These are phyloP conservation scores for Dinoponera quadriceps DNA, from an alignment of 1,140 invertebrate genomes.

Conservation along the genomic window DNA sequence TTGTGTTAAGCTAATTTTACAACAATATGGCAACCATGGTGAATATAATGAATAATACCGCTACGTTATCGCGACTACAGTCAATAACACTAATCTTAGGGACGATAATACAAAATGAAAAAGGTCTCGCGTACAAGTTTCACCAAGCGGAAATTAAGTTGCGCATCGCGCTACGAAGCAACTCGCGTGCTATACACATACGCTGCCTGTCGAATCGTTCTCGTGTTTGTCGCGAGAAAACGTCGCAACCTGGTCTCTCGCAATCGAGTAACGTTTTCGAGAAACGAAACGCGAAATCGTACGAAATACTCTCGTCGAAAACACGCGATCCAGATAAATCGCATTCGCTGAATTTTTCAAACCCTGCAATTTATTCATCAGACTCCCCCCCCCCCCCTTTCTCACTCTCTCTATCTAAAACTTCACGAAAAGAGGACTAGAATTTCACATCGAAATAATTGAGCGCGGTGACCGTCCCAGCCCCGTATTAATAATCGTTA, in stretches of 20 bases:
- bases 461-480: no score
- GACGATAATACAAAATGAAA: constrained; percentile 54
- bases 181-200: constrained; percentile 11
- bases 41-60: constrained; percentile 67
- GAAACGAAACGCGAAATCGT: neutral
- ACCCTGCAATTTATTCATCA: no score
- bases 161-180: neutral
- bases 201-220: neutral
- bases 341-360: no score
- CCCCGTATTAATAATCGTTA: no score
- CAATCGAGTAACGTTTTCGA: neutral
- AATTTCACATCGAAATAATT: no score
- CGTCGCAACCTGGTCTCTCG: constrained; percentile 1
- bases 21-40: constrained; percentile 77
- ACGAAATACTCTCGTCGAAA: no score
- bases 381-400: no score
- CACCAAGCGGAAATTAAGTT: constrained; percentile 47
- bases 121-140: constrained; percentile 21
- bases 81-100: constrained; percentile 51
- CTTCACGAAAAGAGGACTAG: no score
- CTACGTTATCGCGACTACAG: constrained; percentile 56
- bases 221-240: constrained; percentile 19
- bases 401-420: no score
- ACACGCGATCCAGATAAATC: no score
- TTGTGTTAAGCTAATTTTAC: constrained; percentile 74